Evolutionary conservation across 2,888 invertebrate species (phyloP), one percentile per base, ranked within the genome.

Genomic region (Amblyteles armatorius): DNA sequence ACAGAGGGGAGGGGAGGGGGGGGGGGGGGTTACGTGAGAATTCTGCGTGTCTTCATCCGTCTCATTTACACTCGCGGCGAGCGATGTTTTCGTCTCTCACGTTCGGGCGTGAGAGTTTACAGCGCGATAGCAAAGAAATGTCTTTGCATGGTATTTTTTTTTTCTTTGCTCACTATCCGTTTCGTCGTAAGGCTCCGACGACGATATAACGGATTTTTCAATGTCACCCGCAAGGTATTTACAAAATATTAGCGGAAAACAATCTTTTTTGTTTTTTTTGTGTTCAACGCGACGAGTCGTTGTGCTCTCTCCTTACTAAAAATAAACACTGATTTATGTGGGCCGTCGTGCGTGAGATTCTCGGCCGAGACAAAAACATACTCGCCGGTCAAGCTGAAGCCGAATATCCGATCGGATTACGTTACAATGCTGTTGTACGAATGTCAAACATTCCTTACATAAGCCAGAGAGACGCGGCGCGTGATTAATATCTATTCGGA

Each of bases 281-380:
- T n/a, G n/a, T 63, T 48, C 33, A 65, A 50, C 48, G 50, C 19
- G 60, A 50, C 76, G 71, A 67, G 63, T 57, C 26, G 57, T 22
- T 60, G 79, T 76, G 36, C 79, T 33, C 76, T 74, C 68, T 78
- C 65, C 82, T 84, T 84, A 89, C 91, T 91, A 91, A 90, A 91
- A 91, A 91, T 91, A 91, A 91, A 91, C 90, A 90, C 90, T 89
- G 90, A 88, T 88, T 88, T 88, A 86, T 84, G 44, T 44, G 57
- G 88, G 73, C 85, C 79, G 81, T 74, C 74, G 79, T 84, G 82
- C 87, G 87, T 85, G 86, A 79, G 68, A 85, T 85, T 84, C 86
- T 79, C 87, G 86, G 83, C 73, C 71, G 87, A 90, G 89, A 89
- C 91, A 89, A 91, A 91, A 91, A 91, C 90, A 90, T 87, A 91